Conservation (phyloP, 1,140 invertebrate genomes). For the Halictus rubicundus region DNA sequence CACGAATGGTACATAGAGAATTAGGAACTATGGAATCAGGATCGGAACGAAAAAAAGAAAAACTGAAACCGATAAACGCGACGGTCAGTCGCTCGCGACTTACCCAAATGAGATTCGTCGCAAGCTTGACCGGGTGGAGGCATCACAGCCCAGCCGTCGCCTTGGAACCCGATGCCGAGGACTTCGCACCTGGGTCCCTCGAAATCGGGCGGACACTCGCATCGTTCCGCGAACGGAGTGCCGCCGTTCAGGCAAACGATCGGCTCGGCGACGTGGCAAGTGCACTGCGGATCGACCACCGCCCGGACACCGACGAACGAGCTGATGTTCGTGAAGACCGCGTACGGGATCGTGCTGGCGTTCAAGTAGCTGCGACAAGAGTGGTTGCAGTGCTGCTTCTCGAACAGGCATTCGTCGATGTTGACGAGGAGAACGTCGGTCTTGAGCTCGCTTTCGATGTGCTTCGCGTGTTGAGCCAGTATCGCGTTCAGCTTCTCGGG, state of each 20-base stretch:
- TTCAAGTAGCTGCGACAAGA: conserved; percentile 88
- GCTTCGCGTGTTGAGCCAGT: conserved; percentile 84
- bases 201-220: conserved; percentile 85
- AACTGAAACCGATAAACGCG: too few relatives aligned
- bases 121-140: conserved; percentile 87
- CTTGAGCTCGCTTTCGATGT: conserved; percentile 86
- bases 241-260: conserved; percentile 87
- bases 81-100: conserved; percentile 14
- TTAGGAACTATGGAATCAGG: too few relatives aligned
- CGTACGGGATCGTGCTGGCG: conserved; percentile 86
- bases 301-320: conserved; percentile 94
- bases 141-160: conserved; percentile 94
- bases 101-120: conserved; percentile 87
- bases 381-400: conserved; percentile 85
- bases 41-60: too few relatives aligned
- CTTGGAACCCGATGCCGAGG: conserved; percentile 91
- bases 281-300: conserved; percentile 88
- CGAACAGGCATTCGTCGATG: conserved; percentile 92
- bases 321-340: conserved; percentile 93
- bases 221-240: conserved; percentile 83
- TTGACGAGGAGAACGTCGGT: conserved; percentile 90
- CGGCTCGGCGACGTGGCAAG: conserved; percentile 82
- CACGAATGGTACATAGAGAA: too few relatives aligned
- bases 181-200: conserved; percentile 95
- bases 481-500: conserved; percentile 92